A percentile compares a stretch with the other conserved stretches of the same genome.
phyloP scores from a whole-genome alignment of 2,797 vertebrate genomes.

The Halcyon smyrnensis region DNA sequence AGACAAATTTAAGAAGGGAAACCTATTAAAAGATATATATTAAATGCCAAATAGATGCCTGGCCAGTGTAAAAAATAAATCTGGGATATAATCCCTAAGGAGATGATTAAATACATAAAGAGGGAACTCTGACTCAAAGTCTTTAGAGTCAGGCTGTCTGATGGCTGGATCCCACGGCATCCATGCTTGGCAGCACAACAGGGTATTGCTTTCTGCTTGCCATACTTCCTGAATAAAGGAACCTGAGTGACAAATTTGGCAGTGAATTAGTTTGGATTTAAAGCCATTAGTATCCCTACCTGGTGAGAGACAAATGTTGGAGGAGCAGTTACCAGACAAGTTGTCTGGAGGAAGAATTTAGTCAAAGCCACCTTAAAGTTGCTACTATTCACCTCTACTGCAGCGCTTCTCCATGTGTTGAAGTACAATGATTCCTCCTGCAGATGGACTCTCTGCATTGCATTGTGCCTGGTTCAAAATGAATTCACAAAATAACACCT shows the following conservation, averaged over 20 bases:
- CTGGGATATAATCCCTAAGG: not conserved
- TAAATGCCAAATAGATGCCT: not conserved
- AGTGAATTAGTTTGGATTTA: not conserved
- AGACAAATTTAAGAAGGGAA: not conserved
- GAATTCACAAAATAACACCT: not conserved
- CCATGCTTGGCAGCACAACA: not conserved
- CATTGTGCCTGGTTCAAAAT: not conserved
- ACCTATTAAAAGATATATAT: not conserved
- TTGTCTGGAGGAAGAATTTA: not conserved
- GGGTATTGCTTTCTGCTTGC: not conserved
- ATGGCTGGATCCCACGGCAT: not conserved
- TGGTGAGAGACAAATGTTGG: constrained; percentile 6
- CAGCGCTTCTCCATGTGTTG: rapidly evolving
- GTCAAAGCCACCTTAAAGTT: not conserved
- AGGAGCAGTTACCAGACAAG: not conserved
- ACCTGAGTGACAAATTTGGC: not conserved
- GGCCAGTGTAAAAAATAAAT: not conserved
- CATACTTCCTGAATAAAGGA: not conserved
- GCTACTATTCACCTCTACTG: rapidly evolving
- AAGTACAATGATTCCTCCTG: not conserved
- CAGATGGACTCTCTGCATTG: not conserved
- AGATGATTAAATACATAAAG: not conserved
- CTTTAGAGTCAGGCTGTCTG: not conserved
- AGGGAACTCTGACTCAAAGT: not conserved
- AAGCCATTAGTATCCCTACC: not conserved